Evolutionary conservation across 2,113 vertebrate genomes (phyloP), one percentile per base, ranked within the genome.

Genomic region (Corydoras sp.): DNA sequence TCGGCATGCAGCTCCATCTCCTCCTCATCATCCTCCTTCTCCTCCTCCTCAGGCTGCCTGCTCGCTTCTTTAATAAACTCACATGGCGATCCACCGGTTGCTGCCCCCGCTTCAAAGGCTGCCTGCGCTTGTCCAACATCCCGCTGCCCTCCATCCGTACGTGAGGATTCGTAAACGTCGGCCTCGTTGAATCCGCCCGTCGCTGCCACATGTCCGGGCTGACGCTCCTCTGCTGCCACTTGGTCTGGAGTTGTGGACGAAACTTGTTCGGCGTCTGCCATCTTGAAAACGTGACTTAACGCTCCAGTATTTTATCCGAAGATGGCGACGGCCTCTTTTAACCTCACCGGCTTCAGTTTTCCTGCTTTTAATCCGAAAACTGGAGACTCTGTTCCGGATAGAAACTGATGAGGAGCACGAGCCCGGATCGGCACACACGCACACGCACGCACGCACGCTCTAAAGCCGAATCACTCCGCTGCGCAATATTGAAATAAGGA

Each of bases 261-360:
- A 56, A 89, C 84, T 35, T 79, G 68, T 31, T 84, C 81, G 72
- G 53, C 32, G 85, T 90, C 90, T 88, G 86, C 88, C 89, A 90
- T 90, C 63, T 82, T 86, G 68, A 74, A 64, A 66, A 61, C 61
- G 53, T 49, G 50, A 50, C 51, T 79, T 82, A 79, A 61, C 77
- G 77, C 75, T 15, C 58, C 13, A 50, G 29, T 66, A 10, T 51
- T 10, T 24, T 55, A n/a, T 35, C 11, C 10, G 50, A 31, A 69
- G 49, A 64, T 55, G 68, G 64, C 61, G 55, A 59, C 54, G 31
- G 29, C 14, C 18, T 58, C 49, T 53, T n/a, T 32, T 3, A 9
- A 35, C 3, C 58, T n/a, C 70, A 53, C 64, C 64, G 29, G 7
- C 4, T 59, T 51, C 58, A 35, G 15, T 49, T 69, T 69, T 71